These are phyloP conservation scores for Anthoptus insignis DNA, from an alignment of 2,888 invertebrate genomes.

Conservation along the genomic window DNA sequence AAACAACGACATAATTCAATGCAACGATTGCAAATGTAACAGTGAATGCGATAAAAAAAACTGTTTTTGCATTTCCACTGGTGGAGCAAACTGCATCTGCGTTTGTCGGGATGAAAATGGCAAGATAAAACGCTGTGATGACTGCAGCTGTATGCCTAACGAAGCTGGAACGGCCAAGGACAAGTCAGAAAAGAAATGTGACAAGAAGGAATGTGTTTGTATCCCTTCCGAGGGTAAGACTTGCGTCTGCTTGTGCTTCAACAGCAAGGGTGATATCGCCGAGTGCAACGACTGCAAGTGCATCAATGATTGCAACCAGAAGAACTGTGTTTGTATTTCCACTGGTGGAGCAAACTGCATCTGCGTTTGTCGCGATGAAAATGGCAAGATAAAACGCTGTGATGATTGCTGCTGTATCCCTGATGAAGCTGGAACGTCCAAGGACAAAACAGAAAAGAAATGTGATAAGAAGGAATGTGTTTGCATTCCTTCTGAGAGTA, in stretches of 20 bases:
- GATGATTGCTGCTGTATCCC: conserved; percentile 53
- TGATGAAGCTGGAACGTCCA: not conserved
- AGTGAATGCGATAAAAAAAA: conserved; percentile 33
- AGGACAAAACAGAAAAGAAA: not conserved
- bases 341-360: conserved; percentile 53
- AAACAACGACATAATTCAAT: conserved; percentile 50
- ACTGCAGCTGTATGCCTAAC: not conserved
- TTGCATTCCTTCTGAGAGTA: conserved; percentile 53
- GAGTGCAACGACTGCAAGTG: conserved; percentile 57
- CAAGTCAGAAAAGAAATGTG: not conserved
- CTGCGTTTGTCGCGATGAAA: conserved; percentile 47
- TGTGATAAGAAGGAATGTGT: conserved; percentile 52
- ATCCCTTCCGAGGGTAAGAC: conserved; percentile 40
- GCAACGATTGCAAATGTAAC: conserved; percentile 52
- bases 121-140: conserved; percentile 43
- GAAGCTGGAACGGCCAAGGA: not conserved
- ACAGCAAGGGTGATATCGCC: conserved; percentile 48
- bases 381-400: conserved; percentile 51
- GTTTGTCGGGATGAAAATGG: conserved; percentile 45
- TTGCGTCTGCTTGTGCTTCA: conserved; percentile 49
- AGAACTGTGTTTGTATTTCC: conserved; percentile 53
- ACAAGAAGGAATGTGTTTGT: conserved; percentile 29
- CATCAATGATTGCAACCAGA: conserved; percentile 31
- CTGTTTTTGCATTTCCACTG: conserved; percentile 44
- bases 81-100: conserved; percentile 45